These are phyloP conservation scores for Hedychridium roseum DNA, from an alignment of 2,888 invertebrate species.

Conservation along the genomic window DNA sequence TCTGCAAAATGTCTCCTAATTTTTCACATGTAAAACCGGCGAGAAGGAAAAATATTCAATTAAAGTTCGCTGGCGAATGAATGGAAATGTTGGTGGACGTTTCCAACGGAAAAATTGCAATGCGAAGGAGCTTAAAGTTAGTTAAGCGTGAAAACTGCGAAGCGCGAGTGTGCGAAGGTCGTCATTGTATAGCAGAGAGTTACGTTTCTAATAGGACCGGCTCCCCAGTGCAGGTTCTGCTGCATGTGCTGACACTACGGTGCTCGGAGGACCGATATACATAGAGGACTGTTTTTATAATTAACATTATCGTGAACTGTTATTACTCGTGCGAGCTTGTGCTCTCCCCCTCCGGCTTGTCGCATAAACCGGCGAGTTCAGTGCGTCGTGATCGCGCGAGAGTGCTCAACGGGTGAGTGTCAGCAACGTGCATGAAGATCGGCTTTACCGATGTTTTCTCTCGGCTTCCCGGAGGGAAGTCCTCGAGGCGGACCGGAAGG, in stretches of 20 bases:
- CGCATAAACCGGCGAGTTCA: constrained; percentile 22
- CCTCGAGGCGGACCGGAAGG: constrained; percentile 18
- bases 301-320: constrained; percentile 46
- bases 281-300: constrained; percentile 55
- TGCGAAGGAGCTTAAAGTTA: too few species aligned
- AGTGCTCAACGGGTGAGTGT: constrained; percentile 33
- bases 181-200: neutral
- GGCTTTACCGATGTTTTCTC: constrained; percentile 31
- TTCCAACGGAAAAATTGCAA: too few species aligned
- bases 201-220: constrained; percentile 17
- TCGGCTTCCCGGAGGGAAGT: constrained; percentile 29
- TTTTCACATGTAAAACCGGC: too few species aligned
- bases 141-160: too few species aligned
- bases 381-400: constrained; percentile 26
- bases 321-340: constrained; percentile 34
- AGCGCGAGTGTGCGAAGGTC: too few species aligned
- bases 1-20: too few species aligned
- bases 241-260: constrained; percentile 54
- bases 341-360: constrained; percentile 28
- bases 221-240: constrained; percentile 45
- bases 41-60: too few species aligned
- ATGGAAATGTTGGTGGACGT: too few species aligned
- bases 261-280: constrained; percentile 47
- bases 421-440: constrained; percentile 24
- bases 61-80: too few species aligned